These are phyloP conservation scores for Drosophila basisetae DNA, from an alignment of 2,888 invertebrate genomes.

Conservation along the genomic window DNA sequence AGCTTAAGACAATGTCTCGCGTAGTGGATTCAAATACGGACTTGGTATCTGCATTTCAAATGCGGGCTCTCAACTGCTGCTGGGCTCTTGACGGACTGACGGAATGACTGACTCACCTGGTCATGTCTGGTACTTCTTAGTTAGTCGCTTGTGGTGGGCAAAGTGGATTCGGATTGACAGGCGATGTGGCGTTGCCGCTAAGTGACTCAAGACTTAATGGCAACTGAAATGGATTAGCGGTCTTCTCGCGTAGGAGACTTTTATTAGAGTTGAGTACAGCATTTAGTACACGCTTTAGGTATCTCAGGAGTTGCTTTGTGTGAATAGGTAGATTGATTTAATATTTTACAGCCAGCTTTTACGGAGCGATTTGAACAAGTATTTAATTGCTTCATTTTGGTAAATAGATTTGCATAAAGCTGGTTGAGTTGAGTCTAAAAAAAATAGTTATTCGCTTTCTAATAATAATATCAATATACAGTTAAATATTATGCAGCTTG, in stretches of 20 bases:
- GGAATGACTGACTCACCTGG: constrained; percentile 21
- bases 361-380: not conserved
- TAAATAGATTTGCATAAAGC: not conserved
- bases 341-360: not conserved
- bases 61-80: constrained; percentile 42
- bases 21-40: constrained; percentile 26
- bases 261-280: constrained; percentile 20
- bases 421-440: not conserved
- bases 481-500: not conserved
- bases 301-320: not conserved
- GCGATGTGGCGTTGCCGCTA: constrained; percentile 40
- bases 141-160: constrained; percentile 32
- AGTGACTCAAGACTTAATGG: constrained; percentile 60
- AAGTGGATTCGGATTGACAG: constrained; percentile 66
- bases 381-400: too few species aligned
- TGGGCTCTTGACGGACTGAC: constrained; percentile 45
- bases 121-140: constrained; percentile 14
- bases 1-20: constrained; percentile 45
- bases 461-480: not conserved
- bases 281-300: not conserved
- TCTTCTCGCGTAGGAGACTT: constrained; percentile 12
- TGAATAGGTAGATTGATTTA: not conserved
- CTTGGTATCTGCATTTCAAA: constrained; percentile 51
- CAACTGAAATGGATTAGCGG: constrained; percentile 50
- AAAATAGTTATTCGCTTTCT: not conserved